Evolutionary conservation across 2,888 invertebrate genomes (phyloP), one percentile per base, ranked within the genome.

Genomic region (Himalopsyche kuldschensis): DNA sequence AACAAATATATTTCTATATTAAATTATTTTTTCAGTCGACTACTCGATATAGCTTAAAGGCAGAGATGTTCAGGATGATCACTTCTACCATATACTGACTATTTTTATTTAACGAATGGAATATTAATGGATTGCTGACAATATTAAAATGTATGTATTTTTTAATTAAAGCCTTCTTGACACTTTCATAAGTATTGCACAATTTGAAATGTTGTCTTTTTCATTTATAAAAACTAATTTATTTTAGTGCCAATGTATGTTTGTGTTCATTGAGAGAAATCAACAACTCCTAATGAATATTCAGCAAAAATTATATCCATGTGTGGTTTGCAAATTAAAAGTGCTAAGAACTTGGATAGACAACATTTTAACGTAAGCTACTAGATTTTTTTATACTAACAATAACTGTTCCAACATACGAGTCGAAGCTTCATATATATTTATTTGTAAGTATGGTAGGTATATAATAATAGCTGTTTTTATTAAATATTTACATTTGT

Each of bases 211-310:
- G 20, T 1, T 55, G 55, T 55, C 2, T 41, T 4, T 20, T 10
- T 24, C 15, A 55, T 55, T 20, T 8, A 3, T 55, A 6, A 55
- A 55, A 10, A 55, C 6, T 20, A 5, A 24, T 55, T 20, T 20
- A 3, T 20, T 20, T 55, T 20, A 20, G 1, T 15, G 0, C 20
- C 55, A 20, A 55, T 79, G 31, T 63, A 82, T 82, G 48, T 82
- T 48, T 77, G 78, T 17, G 32, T 41, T 35, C 75, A 83, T 48
- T 31, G 80, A 83, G 48, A 79, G 83, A 35, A 83, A 83, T 83
- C 83, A 83, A 83, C 80, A 83, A 48, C 41, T 46, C 48, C 83
- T 83, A 75, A 83, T 83, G 83, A 79, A 83, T 83, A 83, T 83
- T 83, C 83, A 80, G 80, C 75, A 48, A 55, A 82, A 75, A 31